Evolutionary conservation across 2,113 vertebrate genomes (phyloP).

Genomic region (Hemicordylus capensis): DNA sequence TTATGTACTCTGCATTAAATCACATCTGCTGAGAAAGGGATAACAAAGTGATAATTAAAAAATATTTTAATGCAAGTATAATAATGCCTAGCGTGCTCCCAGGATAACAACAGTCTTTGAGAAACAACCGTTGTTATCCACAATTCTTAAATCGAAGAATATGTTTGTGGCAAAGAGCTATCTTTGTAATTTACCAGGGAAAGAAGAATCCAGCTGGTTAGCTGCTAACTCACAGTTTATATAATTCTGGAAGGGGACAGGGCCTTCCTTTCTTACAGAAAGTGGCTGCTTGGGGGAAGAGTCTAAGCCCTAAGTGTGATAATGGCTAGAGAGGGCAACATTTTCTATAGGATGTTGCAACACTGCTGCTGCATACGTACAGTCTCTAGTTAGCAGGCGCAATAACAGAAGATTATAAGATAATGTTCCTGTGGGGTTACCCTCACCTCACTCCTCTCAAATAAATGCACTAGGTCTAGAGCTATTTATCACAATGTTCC

Average conservation of each 20-base stretch:
- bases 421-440: too few relatives aligned
- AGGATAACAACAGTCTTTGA: not conserved
- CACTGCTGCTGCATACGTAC: not conserved
- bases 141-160: not conserved
- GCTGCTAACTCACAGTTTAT: not conserved
- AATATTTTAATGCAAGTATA: not conserved
- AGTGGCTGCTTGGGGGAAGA: not conserved
- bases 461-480: not conserved
- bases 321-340: not conserved
- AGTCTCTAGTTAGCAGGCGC: not conserved
- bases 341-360: not conserved
- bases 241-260: not conserved
- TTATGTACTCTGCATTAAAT: constrained; percentile 5
- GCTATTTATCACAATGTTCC: not conserved
- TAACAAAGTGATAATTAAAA: not conserved
- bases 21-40: not conserved
- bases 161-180: not conserved
- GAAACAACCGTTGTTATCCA: not conserved
- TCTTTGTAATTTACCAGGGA: not conserved
- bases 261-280: not conserved
- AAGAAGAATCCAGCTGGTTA: not conserved
- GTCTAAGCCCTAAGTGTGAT: too few relatives aligned
- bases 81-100: not conserved
- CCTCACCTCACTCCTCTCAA: not conserved
- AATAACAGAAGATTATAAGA: too few relatives aligned